A percentile compares a stretch with the other conserved stretches of the same genome.
These are phyloP conservation scores for Sterrhoptilus dennistouni DNA, from an alignment of 2,113 vertebrate species.

Conservation along the genomic window DNA sequence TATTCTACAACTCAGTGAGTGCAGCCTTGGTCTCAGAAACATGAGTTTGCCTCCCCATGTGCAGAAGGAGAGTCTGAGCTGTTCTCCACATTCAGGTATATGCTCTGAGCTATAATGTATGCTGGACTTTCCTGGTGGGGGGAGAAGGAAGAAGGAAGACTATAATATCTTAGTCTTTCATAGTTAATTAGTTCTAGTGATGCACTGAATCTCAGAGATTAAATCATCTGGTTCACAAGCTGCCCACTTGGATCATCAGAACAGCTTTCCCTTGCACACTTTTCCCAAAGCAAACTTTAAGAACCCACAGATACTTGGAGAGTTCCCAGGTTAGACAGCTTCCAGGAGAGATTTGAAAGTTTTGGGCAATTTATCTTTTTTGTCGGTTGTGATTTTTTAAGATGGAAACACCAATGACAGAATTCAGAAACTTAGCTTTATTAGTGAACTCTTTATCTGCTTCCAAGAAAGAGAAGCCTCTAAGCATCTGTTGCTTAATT, in stretches of 20 bases:
- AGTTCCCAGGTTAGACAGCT: neutral
- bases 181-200: neutral
- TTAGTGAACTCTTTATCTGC: neutral
- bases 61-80: neutral
- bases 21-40: neutral
- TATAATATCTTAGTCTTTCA: neutral
- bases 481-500: neutral
- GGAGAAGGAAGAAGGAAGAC: neutral
- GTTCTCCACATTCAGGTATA: neutral
- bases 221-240: neutral
- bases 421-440: neutral
- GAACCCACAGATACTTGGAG: neutral
- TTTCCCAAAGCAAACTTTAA: neutral
- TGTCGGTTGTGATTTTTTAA: neutral
- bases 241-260: neutral
- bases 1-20: neutral
- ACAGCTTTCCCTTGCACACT: neutral
- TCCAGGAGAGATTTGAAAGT: neutral
- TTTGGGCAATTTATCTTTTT: neutral
- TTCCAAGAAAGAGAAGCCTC: neutral
- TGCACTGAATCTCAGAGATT: neutral
- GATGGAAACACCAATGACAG: neutral
- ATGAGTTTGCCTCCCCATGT: neutral
- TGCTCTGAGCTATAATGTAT: neutral
- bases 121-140: no score